Base-by-base conservation (phyloP, 2,888 invertebrate genomes). In the Alsophila aescularia region DNA sequence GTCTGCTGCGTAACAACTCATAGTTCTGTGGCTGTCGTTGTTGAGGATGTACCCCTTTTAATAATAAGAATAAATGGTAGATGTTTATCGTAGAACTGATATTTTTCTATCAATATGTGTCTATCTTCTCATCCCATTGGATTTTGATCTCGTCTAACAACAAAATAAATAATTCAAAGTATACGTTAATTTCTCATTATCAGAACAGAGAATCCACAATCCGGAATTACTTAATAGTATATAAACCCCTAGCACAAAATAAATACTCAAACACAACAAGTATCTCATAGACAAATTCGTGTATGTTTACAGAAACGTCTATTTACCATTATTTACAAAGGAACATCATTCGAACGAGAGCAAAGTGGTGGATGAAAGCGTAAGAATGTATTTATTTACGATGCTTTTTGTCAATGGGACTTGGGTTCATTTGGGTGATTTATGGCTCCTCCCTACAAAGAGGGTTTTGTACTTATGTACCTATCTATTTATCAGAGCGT, bases 371-470 rank as follows among this genome's bases (percentile, higher is more conserved):
- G 55, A 59, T 59, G 67, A 69, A 66, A 63, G 65, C 66, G 64
- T 73, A 78, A 75, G 74, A 75, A 79, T 80, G 75, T 83, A 80
- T 82, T 84, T 85, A 83, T 83, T 82, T 83, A 84, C 79, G 80
- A 83, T 77, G 76, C 83, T 85, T 84, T 64, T 84, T 84, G 82
- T 85, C 85, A 84, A 85, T 81, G 74, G 76, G 70, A 67, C 72
- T 69, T 67, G 79, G 76, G 81, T 83, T 83, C 79, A 81, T 81
- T 77, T 78, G 72, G 73, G 80, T 87, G 88, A 88, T 87, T 86
- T 87, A 88, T 83, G 81, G 72, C 69, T 71, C 71, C 72, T 76
- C 68, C 54, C 75, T 74, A 85, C 81, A 87, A 83, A 83, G 85
- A 82, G 80, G 78, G 77, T 73, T 77, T 73, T 58, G 57, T 59